phyloP scores from a whole-genome alignment of 2,888 invertebrate species.

The Chrysomela aeneicollis region DNA sequence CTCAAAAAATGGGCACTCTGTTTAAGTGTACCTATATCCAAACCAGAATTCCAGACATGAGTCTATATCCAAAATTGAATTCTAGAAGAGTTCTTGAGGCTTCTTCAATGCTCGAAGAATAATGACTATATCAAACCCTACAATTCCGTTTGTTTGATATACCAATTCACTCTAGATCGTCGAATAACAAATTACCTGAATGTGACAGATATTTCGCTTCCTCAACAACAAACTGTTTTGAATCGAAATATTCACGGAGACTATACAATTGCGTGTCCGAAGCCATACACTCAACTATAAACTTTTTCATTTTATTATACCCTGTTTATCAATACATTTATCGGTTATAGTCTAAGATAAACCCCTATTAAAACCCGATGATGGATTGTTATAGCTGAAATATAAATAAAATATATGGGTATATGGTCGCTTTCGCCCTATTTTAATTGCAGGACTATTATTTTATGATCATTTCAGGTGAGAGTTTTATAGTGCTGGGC shows the following conservation, averaged over 20 bases:
- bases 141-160: too few species aligned
- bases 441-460: slow-evolving; percentile 9
- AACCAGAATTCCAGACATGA: too few species aligned
- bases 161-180: too few species aligned
- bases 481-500: slow-evolving; percentile 13
- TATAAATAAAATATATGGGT: slow-evolving; percentile 30
- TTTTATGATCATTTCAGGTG: slow-evolving; percentile 20
- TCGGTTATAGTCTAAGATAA: slow-evolving; percentile 36
- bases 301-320: slow-evolving; percentile 31
- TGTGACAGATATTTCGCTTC: too few species aligned
- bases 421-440: slow-evolving; percentile 3
- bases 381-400: slow-evolving; percentile 39
- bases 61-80: too few species aligned
- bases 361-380: slow-evolving; percentile 41
- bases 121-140: too few species aligned
- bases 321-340: slow-evolving; percentile 38
- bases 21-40: too few species aligned
- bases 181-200: too few species aligned
- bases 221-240: not conserved
- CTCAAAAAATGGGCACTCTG: too few species aligned
- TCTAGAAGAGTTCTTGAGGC: too few species aligned
- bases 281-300: slow-evolving; percentile 17
- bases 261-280: slow-evolving; percentile 19
- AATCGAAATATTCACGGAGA: slow-evolving; percentile 9
- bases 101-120: too few species aligned